Conservation (phyloP, 2,797 vertebrate species). For the Macrochelys suwanniensis region DNA sequence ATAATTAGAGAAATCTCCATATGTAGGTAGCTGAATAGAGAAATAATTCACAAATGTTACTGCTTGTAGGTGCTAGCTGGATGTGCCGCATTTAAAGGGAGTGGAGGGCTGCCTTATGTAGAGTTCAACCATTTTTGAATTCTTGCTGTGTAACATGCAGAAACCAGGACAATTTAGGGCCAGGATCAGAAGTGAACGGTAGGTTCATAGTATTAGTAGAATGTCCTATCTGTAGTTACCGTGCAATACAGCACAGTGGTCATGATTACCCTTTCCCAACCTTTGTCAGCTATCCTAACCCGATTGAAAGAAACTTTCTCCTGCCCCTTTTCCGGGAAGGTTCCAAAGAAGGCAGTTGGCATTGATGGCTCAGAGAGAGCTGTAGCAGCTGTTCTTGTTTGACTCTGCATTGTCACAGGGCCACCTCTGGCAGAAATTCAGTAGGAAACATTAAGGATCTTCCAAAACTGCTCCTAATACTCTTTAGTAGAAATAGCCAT, state of each 20-base stretch:
- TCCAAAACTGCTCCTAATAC: constrained; percentile 22
- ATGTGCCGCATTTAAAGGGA: background rate
- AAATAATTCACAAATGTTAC: background rate
- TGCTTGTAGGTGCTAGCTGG: background rate
- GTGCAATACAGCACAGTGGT: background rate
- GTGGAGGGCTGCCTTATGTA: background rate
- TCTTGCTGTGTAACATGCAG: background rate
- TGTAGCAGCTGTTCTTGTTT: constrained; percentile 61
- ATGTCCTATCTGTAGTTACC: background rate
- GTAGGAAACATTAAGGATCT: constrained; percentile 20
- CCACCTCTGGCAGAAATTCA: constrained; percentile 51
- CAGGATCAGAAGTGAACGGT: too few relatives aligned
- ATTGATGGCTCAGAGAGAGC: constrained; percentile 58
- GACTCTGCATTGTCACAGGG: constrained; percentile 24
- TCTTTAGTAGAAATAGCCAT: background rate
- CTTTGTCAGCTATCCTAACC: constrained; percentile 53
- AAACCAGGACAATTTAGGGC: too few relatives aligned
- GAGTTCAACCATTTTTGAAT: background rate
- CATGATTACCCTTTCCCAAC: background rate
- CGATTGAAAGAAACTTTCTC: constrained; percentile 56
- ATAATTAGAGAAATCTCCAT: background rate
- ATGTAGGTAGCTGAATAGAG: background rate
- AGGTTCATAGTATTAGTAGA: too few relatives aligned
- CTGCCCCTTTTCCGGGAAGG: constrained; percentile 52
- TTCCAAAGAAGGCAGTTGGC: constrained; percentile 69